Percentiles rank a stretch among this genome's conserved stretches.
phyloP scores from a whole-genome alignment of 1,140 invertebrate species.

The Chrysoperla carnea region DNA sequence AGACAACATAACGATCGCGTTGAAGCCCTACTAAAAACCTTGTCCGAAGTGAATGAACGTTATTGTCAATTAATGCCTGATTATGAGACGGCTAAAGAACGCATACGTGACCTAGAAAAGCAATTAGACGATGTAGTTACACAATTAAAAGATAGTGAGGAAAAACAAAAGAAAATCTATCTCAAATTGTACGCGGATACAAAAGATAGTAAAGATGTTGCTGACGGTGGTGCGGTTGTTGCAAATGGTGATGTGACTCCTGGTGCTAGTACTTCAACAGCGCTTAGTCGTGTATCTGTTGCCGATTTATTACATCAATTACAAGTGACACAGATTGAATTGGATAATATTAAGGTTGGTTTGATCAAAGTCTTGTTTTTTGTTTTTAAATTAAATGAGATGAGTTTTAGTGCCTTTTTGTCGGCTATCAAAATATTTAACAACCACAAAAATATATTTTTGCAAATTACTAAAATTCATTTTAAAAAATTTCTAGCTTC shows the following conservation, averaged over 20 bases:
- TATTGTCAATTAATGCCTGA: conserved; percentile 51
- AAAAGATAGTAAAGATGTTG: not conserved
- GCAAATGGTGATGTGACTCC: not conserved
- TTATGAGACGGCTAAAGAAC: conserved; percentile 45
- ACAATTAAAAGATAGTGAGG: conserved; percentile 50
- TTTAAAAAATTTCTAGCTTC: no score
- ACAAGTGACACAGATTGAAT: conserved; percentile 60
- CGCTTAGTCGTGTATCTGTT: conserved; percentile 41
- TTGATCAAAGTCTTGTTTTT: no score
- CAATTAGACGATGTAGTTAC: conserved; percentile 47
- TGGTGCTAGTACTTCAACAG: not conserved
- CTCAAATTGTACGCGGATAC: conserved; percentile 50
- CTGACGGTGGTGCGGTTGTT: no score
- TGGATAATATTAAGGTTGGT: conserved; percentile 68
- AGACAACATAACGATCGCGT: conserved; percentile 63
- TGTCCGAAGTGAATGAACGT: conserved; percentile 58
- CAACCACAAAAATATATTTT: not conserved
- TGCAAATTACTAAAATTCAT: no score
- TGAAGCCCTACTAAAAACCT: conserved; percentile 53
- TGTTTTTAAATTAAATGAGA: not conserved
- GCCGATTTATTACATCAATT: conserved; percentile 61
- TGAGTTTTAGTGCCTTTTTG: not conserved
- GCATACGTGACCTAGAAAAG: conserved; percentile 42
- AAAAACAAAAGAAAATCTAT: conserved; percentile 56
- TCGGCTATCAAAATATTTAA: not conserved